Evolutionary conservation across 1,140 invertebrate species (phyloP), one percentile per base, ranked within the genome.

Genomic region (Penaeus japonicus): DNA sequence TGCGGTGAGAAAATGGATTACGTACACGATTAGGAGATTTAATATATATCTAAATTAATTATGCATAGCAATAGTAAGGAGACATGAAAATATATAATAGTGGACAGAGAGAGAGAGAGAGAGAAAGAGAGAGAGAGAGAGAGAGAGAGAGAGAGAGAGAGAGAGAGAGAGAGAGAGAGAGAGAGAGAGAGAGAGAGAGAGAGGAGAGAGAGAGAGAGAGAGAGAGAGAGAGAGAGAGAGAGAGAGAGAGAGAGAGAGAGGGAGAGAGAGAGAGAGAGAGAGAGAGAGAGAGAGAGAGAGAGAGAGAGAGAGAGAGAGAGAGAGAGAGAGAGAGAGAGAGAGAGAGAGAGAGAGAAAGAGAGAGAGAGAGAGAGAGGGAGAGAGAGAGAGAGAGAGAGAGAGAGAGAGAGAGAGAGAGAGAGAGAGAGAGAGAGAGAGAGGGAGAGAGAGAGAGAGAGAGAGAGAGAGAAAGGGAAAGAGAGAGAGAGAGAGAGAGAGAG

Each of bases 191-290:
- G 73, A 75, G 73, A 24, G 73, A 75, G 73, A 75, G 73, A 24
- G 73, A 75, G 73, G 4, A 12, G 65, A 4, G 47, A 30, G 32
- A 35, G 47, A n/a, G 47, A 20, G 35, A 30, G 32, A 35, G 47
- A 4, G 47, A 2, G 54, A 55, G 5, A 47, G 53, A 47, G 53
- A 55, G 47, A 39, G 77, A 79, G 77, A 79, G 30, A 39, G 77
- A 79, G 77, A 79, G 77, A 79, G 77, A 79, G 77, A 79, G 30
- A 79, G 73, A 77, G 73, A 77, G 73, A 77, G 73, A 77, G 73
- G 35, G 73, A 77, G 73, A 77, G 73, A 77, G 15, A 77, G 73
- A 77, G 15, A 2, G 30, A 2, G 1, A n/a, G 35, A 32, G 12
- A 75, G 15, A n/a, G n/a, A n/a, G n/a, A n/a, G n/a, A n/a, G n/a